Evolutionary conservation across 2,113 vertebrate genomes (phyloP), one percentile per base, ranked within the genome.

Genomic region (Nipponia nippon): DNA sequence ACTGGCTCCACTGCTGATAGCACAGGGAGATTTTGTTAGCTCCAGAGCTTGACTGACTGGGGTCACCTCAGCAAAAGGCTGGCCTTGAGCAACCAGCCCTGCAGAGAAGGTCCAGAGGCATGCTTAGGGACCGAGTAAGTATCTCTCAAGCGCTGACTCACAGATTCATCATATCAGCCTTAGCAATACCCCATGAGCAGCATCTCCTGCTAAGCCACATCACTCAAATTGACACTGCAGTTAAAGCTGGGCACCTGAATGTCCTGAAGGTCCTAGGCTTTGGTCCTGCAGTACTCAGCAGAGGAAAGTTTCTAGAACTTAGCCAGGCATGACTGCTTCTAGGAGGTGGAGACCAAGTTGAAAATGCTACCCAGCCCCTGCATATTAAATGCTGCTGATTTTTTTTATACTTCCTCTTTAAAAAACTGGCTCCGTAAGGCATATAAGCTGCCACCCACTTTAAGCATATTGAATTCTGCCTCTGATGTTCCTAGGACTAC

Each of bases 371-470:
- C 36, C 83, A 80, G n/a, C n/a, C 27, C 40, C 49, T 92, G 75
- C 47, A 69, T 29, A 83, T 63, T 42, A 65, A 88, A 79, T 34
- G 3, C 27, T 40, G 11, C 26, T 32, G 65, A 15, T 9, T 59
- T 69, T 34, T 67, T 93, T 86, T 21, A 87, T 47, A 94, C 65
- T 89, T 91, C 56, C 46, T 89, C 61, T 73, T 78, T 85, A 58
- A 72, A 93, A 87, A 76, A 49, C 58, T 83, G 63, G 11, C 83
- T 92, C 83, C 62, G 42, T 38, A 62, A 16, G 44, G 63, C 46
- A 34, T 53, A 77, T 78, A 62, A 91, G n/a, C 80, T 92, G 53
- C 91, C 80, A 81, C 91, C 88, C 89, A 92, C 95, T 84, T 66
- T 22, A 58, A 87, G 38, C 80, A 92, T 85, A 87, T 53, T 95